These are phyloP conservation scores for Aplysia californica DNA, from an alignment of 1,140 invertebrate genomes.

Conservation along the genomic window DNA sequence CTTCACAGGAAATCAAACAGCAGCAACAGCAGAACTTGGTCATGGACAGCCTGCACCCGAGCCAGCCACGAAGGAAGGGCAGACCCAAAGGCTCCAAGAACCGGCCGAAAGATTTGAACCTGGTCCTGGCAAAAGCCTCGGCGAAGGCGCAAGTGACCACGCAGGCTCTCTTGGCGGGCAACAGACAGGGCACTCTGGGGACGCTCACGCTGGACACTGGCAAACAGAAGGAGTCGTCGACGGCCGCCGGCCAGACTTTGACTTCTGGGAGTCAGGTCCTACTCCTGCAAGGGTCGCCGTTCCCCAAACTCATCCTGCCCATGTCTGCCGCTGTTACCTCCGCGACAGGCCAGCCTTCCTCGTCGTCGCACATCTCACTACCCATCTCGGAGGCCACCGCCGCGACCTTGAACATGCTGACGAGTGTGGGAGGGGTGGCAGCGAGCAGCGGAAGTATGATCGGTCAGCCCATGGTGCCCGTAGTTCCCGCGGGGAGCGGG, in stretches of 20 bases:
- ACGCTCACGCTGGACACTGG: too few species aligned
- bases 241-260: neutral
- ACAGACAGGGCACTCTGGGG: neutral
- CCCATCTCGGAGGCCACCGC: neutral
- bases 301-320: conserved; percentile 28
- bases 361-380: neutral
- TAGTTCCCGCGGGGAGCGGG: conserved; percentile 9
- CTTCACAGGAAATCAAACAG: neutral
- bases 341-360: neutral
- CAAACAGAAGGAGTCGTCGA: too few species aligned
- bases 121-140: conserved; percentile 34
- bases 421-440: too few species aligned
- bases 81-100: conserved; percentile 58
- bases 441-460: conserved; percentile 29
- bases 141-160: neutral
- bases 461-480: conserved; percentile 42
- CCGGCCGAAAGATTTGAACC: conserved; percentile 40
- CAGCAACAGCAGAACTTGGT: conserved; percentile 21
- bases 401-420: neutral
- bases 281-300: too few species aligned
- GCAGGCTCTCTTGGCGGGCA: neutral
- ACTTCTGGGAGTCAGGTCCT: neutral
- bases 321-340: conserved; percentile 5
- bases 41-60: conserved; percentile 27
- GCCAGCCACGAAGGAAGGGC: conserved; percentile 40